Evolutionary conservation across 1,140 invertebrate genomes (phyloP).

Genomic region (Samia ricini): DNA sequence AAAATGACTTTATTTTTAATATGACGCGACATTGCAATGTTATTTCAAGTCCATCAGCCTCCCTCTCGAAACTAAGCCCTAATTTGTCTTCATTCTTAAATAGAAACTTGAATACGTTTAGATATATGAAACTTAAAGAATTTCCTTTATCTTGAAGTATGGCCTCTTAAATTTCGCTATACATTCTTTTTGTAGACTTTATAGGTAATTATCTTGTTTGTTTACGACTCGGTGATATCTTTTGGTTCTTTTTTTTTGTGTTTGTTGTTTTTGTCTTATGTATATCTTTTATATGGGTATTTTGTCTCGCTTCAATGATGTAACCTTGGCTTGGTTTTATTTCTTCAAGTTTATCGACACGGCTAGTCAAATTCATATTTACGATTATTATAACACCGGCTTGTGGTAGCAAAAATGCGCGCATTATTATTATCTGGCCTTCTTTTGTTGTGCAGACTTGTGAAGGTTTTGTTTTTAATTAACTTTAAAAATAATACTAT

Average conservation of each 20-base stretch:
- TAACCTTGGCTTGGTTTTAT: not conserved
- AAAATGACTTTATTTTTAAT: not conserved
- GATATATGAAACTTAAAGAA: not conserved
- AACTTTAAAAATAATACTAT: too few relatives aligned
- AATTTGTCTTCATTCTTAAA: not conserved
- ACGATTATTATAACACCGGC: not conserved
- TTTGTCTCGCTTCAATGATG: not conserved
- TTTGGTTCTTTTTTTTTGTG: not conserved
- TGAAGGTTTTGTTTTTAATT: too few relatives aligned
- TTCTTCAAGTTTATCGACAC: not conserved
- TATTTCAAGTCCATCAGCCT: not conserved
- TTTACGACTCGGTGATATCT: not conserved
- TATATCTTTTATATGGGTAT: too few relatives aligned
- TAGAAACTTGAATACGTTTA: not conserved
- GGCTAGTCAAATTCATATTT: not conserved
- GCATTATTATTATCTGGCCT: too few relatives aligned
- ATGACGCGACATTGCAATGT: not conserved
- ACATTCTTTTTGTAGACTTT: not conserved
- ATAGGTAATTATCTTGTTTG: not conserved
- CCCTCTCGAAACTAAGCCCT: constrained; percentile 1
- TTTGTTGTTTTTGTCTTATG: not conserved
- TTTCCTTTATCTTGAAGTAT: not conserved
- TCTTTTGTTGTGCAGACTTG: too few relatives aligned
- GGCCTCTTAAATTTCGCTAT: not conserved
- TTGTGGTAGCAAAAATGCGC: too few relatives aligned